A percentile compares a stretch with the other conserved stretches of the same genome.
These are phyloP conservation scores for Lepetodrilus schrolli DNA, from an alignment of 2,888 invertebrate genomes.

Conservation along the genomic window DNA sequence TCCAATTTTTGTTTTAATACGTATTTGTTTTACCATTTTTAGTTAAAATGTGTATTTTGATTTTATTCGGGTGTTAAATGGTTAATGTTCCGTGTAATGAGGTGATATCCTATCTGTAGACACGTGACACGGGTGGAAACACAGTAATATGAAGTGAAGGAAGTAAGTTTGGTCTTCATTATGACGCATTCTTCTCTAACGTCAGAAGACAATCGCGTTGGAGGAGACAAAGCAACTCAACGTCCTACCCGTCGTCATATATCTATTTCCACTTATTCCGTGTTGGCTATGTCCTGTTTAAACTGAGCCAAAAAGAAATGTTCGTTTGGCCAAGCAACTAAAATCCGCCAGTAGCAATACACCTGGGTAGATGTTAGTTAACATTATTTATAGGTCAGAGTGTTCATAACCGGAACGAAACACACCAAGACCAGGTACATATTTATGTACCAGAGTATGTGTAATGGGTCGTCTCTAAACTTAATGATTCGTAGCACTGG, in stretches of 20 bases:
- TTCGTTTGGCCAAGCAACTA: constrained; percentile 13
- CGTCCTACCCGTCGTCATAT: background rate
- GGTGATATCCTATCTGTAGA: constrained; percentile 8
- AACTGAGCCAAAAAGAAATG: constrained; percentile 17
- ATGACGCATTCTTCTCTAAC: background rate
- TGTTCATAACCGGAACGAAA: constrained; percentile 9
- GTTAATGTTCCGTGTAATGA: constrained; percentile 7
- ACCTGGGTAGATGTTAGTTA: constrained; percentile 2
- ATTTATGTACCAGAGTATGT: too few relatives aligned
- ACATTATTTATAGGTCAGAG: background rate
- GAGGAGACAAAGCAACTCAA: background rate
- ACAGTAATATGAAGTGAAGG: constrained; percentile 11
- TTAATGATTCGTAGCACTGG: too few relatives aligned
- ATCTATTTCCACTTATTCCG: too few relatives aligned
- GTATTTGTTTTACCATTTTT: too few relatives aligned
- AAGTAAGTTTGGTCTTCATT: background rate
- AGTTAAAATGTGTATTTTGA: too few relatives aligned
- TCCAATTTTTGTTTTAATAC: too few relatives aligned
- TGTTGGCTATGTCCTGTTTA: background rate
- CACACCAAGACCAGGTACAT: too few relatives aligned
- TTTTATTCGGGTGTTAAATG: background rate
- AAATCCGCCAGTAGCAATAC: background rate
- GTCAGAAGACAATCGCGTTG: background rate
- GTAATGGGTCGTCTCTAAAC: too few relatives aligned
- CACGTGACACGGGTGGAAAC: constrained; percentile 21